Conservation (phyloP, 2,113 vertebrate genomes). For the Candoia aspera region DNA sequence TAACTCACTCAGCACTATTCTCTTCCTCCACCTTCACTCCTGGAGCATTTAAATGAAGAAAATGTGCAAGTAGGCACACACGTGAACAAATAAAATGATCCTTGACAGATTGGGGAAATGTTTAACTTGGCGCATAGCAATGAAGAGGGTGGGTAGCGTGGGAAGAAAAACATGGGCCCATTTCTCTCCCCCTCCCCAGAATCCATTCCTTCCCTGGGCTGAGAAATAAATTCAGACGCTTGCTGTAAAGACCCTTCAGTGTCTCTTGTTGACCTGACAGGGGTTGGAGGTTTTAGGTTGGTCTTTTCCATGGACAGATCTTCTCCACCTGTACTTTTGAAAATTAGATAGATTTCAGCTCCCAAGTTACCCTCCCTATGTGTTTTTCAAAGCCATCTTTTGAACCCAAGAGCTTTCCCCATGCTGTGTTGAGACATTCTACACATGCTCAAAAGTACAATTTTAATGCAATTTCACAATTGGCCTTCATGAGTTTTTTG, state of each 20-base stretch:
- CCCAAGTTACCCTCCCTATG: background rate
- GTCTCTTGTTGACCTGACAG: background rate
- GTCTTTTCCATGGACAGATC: background rate
- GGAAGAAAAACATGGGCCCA: background rate
- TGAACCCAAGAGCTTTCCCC: background rate
- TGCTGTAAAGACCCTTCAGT: background rate
- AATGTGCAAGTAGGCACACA: background rate
- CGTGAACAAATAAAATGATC: background rate
- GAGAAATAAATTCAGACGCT: background rate
- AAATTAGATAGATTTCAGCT: background rate
- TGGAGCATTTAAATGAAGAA: background rate
- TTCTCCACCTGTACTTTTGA: background rate
- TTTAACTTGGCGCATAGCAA: constrained; percentile 20
- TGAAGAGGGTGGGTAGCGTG: background rate
- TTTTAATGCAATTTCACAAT: background rate
- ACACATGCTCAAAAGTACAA: background rate
- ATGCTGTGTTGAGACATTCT: background rate
- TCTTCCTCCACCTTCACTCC: background rate
- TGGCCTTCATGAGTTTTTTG: too few species aligned
- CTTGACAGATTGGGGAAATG: constrained; percentile 8
- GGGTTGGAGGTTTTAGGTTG: background rate
- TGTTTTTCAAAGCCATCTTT: background rate
- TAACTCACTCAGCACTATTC: background rate
- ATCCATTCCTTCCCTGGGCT: background rate
- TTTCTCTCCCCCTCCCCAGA: background rate